Conservation (phyloP, 2,888 invertebrate genomes). For the Polyommatus iphigenia region DNA sequence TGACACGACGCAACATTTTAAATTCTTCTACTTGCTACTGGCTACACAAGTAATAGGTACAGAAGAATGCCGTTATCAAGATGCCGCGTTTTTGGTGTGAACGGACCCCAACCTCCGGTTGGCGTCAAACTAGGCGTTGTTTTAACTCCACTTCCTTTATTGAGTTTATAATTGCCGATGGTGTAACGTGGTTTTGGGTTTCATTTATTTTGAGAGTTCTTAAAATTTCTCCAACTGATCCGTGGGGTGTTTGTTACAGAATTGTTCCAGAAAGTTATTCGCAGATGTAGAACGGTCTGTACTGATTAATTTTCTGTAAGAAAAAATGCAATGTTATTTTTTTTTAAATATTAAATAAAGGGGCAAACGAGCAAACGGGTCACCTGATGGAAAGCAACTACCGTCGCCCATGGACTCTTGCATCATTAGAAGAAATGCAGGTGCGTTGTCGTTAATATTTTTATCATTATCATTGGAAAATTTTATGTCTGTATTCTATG, state of each 20-base stretch:
- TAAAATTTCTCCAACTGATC: not conserved
- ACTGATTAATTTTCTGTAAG: not conserved
- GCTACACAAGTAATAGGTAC: no score
- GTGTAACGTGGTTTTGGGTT: not conserved
- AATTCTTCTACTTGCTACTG: no score
- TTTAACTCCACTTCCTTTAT: not conserved
- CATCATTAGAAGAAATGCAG: no score
- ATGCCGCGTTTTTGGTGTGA: not conserved
- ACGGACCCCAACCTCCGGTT: not conserved
- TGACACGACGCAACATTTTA: no score
- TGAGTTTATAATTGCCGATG: not conserved
- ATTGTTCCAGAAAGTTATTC: slow-evolving; percentile 2
- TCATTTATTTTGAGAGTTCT: not conserved
- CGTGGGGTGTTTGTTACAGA: not conserved
- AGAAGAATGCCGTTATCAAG: no score
- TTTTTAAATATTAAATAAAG: no score
- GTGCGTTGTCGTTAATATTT: not conserved
- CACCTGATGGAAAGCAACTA: no score
- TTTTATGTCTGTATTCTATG: no score
- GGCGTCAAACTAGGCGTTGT: not conserved
- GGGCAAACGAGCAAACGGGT: no score
- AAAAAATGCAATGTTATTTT: not conserved
- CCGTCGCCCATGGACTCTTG: no score
- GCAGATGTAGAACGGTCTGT: not conserved
- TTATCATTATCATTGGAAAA: not conserved